phyloP scores from a whole-genome alignment of 2,888 invertebrate species.

The Spilosoma lubricipeda region DNA sequence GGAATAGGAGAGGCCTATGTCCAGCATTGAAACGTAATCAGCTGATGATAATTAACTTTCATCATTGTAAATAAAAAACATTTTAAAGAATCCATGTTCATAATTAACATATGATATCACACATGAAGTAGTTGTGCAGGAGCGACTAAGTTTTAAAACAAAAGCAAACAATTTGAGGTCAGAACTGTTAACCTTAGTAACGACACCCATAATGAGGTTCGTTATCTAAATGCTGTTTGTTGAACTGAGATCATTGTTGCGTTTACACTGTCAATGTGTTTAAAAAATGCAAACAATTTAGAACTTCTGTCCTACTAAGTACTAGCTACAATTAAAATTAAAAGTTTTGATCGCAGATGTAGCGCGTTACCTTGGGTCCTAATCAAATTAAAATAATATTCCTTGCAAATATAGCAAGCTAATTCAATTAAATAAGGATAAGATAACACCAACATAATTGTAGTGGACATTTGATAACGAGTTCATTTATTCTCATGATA shows the following conservation, averaged over 20 bases:
- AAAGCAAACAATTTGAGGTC: constrained; percentile 28
- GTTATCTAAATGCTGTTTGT: constrained; percentile 52
- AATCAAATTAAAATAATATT: neutral
- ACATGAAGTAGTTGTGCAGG: constrained; percentile 8
- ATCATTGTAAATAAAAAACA: neutral
- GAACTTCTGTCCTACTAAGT: neutral
- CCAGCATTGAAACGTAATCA: too few relatives aligned
- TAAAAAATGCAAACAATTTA: neutral
- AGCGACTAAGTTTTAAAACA: constrained; percentile 11
- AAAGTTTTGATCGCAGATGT: neutral
- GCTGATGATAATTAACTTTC: too few relatives aligned
- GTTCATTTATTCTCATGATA: neutral
- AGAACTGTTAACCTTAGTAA: constrained; percentile 47
- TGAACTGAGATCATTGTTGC: constrained; percentile 56
- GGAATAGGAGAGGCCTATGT: too few relatives aligned
- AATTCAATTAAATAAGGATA: neutral
- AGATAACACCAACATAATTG: neutral
- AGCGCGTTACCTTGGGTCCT: too few relatives aligned
- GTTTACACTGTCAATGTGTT: constrained; percentile 9
- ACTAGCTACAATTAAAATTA: neutral
- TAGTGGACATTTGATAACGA: neutral
- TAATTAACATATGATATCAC: neutral
- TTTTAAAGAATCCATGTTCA: neutral
- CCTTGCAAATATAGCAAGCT: neutral
- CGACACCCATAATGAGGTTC: constrained; percentile 28